Evolutionary conservation across 92 coral and sea anemone species (phyloP).

Genomic region (Zoanthus sansibaricus): DNA sequence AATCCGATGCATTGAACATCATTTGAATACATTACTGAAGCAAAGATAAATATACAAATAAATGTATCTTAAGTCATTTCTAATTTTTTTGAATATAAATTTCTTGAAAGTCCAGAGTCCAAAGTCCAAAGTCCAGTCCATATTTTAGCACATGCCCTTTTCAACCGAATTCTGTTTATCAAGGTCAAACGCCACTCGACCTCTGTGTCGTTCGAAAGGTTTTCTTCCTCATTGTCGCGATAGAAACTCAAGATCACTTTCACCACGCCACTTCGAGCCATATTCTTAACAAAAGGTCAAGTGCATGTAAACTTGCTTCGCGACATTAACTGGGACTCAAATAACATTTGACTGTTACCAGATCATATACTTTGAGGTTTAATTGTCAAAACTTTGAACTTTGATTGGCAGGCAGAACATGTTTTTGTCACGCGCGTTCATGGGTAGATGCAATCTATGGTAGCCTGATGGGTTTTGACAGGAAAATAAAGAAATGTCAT

Average conservation of each 20-base stretch:
- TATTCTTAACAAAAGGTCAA: slow-evolving; percentile 25
- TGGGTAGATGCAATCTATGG: neutral
- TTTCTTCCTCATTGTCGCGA: slow-evolving; percentile 49
- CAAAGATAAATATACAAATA: too few relatives aligned
- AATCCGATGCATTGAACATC: too few relatives aligned
- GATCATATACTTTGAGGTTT: neutral
- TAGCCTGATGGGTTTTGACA: neutral
- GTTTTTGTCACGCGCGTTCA: neutral
- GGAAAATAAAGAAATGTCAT: too few relatives aligned
- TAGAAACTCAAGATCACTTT: slow-evolving; percentile 54
- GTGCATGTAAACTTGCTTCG: slow-evolving; percentile 21
- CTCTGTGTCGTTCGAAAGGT: slow-evolving; percentile 54
- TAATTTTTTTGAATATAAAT: too few relatives aligned
- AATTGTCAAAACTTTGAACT: neutral
- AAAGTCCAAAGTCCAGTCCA: too few relatives aligned
- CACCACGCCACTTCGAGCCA: slow-evolving; percentile 51
- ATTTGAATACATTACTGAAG: too few relatives aligned
- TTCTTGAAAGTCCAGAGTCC: too few relatives aligned
- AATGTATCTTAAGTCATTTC: too few relatives aligned
- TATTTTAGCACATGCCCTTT: too few relatives aligned
- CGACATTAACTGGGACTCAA: slow-evolving; percentile 26
- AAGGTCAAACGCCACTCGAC: slow-evolving; percentile 53
- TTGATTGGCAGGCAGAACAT: neutral
- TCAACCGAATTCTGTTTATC: slow-evolving; percentile 37
- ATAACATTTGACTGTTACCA: slow-evolving; percentile 41